These are phyloP conservation scores for Parnassius glacialis DNA, from an alignment of 2,888 invertebrate genomes.

Conservation along the genomic window DNA sequence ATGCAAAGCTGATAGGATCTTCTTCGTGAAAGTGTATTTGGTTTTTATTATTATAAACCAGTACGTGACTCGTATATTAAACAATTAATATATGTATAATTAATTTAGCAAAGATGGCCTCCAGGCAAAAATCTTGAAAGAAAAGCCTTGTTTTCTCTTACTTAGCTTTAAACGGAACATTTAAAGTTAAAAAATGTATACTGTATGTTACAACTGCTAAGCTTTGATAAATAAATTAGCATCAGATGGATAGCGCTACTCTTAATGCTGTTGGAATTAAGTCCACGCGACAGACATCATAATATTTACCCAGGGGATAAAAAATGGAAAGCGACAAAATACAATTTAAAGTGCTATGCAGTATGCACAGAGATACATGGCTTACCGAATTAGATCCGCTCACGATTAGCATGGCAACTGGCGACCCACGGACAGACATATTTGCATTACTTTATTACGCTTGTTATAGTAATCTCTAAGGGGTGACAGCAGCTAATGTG, in stretches of 20 bases:
- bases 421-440: slow-evolving; percentile 51
- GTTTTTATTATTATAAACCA: no score
- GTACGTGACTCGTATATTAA: no score
- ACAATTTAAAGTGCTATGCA: slow-evolving; percentile 54
- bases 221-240: slow-evolving; percentile 37
- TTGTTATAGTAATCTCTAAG: slow-evolving; percentile 68
- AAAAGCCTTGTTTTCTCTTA: no score
- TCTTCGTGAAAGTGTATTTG: no score
- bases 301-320: slow-evolving; percentile 74
- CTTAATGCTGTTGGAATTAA: slow-evolving; percentile 50
- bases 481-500: slow-evolving; percentile 66
- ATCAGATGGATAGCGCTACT: slow-evolving; percentile 46
- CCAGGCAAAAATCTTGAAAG: no score
- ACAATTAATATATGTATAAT: no score
- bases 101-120: no score
- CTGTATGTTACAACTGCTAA: not conserved
- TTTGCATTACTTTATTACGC: slow-evolving; percentile 75
- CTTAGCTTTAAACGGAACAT: no score
- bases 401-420: slow-evolving; percentile 69
- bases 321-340: slow-evolving; percentile 61
- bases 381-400: slow-evolving; percentile 58
- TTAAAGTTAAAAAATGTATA: no score
- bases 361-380: slow-evolving; percentile 60
- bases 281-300: slow-evolving; percentile 61
- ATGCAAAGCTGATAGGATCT: no score